phyloP scores from a whole-genome alignment of 2,113 vertebrate genomes.

The Mustelus asterias region DNA sequence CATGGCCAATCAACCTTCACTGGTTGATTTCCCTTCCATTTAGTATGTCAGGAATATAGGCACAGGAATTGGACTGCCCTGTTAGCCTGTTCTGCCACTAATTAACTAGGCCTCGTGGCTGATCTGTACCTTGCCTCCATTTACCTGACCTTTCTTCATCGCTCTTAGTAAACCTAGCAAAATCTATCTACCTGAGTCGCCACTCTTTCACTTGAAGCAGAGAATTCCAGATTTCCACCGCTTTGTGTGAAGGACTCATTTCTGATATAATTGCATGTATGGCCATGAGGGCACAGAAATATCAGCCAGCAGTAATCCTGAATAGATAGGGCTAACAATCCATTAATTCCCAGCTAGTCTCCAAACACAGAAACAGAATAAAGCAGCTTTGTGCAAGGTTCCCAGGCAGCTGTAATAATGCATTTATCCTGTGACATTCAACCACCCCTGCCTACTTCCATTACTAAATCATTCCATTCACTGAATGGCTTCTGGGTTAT shows the following conservation, averaged over 20 bases:
- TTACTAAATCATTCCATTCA: not conserved
- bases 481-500: not conserved
- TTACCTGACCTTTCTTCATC: too few relatives aligned
- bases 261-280: not conserved
- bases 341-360: not conserved
- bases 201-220: not conserved
- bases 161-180: too few relatives aligned
- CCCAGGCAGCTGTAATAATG: not conserved
- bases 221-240: not conserved
- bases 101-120: too few relatives aligned
- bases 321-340: not conserved
- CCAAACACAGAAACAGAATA: not conserved
- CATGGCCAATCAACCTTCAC: too few relatives aligned
- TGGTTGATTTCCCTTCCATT: too few relatives aligned
- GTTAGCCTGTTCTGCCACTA: too few relatives aligned
- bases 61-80: too few relatives aligned
- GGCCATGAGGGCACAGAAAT: not conserved
- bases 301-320: not conserved
- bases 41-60: too few relatives aligned
- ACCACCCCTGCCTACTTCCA: too few relatives aligned
- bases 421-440: not conserved
- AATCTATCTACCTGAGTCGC: too few relatives aligned
- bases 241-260: not conserved
- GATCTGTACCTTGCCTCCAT: too few relatives aligned
- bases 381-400: not conserved